phyloP scores from a whole-genome alignment of 2,113 vertebrate species.

The Origma solitaria region DNA sequence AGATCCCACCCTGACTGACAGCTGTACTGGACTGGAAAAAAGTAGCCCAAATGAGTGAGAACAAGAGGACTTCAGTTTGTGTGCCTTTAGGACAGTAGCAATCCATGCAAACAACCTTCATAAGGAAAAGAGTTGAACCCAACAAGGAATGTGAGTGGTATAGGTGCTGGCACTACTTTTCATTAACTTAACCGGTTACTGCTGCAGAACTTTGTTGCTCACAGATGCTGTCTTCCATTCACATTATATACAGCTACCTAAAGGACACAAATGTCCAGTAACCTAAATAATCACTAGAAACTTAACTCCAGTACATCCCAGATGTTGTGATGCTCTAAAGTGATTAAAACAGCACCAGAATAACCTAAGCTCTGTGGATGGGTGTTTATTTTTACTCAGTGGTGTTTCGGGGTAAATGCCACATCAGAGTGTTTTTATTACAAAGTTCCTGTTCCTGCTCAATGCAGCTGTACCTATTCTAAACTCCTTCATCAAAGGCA shows the following conservation, averaged over 20 bases:
- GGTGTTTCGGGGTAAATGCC: slow-evolving; percentile 24
- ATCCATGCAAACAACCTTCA: neutral
- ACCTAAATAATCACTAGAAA: neutral
- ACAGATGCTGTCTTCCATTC: neutral
- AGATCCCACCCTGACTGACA: slow-evolving; percentile 42
- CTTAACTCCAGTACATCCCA: neutral
- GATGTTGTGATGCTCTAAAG: neutral
- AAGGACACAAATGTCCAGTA: neutral
- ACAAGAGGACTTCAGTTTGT: slow-evolving; percentile 32
- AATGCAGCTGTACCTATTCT: slow-evolving; percentile 41
- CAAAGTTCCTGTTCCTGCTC: slow-evolving; percentile 37
- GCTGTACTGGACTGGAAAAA: slow-evolving; percentile 48
- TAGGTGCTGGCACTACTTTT: neutral
- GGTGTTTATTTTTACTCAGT: slow-evolving; percentile 30
- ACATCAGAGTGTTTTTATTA: slow-evolving; percentile 51
- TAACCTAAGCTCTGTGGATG: neutral
- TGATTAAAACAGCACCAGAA: neutral
- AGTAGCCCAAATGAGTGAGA: slow-evolving; percentile 39
- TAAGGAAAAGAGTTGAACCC: neutral
- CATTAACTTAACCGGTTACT: neutral
- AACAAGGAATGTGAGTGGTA: neutral
- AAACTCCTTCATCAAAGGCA: slow-evolving; percentile 16
- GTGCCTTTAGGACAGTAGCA: slow-evolving; percentile 21
- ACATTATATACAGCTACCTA: fast-evolving
- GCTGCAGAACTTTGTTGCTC: neutral